Conservation (phyloP, 1,140 invertebrate species). For the Zaprionus kolodkinae region DNA sequence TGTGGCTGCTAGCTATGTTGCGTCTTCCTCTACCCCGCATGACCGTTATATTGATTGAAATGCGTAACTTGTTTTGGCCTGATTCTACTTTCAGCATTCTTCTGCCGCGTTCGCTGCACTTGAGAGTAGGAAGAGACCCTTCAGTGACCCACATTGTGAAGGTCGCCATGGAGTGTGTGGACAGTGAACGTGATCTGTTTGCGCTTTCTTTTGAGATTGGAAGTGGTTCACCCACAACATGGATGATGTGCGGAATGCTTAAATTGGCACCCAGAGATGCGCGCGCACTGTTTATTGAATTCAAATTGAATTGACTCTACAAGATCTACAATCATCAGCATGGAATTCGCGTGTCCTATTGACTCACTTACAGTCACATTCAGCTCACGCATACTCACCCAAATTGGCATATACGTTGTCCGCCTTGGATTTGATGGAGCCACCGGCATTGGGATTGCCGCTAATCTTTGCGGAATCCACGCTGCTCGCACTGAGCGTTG, state of each 20-base stretch:
- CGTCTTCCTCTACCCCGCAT: not conserved
- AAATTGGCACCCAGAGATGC: not conserved
- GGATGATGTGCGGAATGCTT: not conserved
- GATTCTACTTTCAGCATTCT: conserved; percentile 71
- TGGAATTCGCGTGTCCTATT: conserved; percentile 33
- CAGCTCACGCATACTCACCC: conserved; percentile 76
- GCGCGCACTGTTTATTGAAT: not conserved
- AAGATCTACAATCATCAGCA: too few relatives aligned
- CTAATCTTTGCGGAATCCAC: conserved; percentile 51
- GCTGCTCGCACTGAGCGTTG: conserved; percentile 65
- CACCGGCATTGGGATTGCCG: conserved; percentile 41
- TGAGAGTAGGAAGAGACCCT: conserved; percentile 62
- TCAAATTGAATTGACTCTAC: not conserved
- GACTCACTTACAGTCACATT: conserved; percentile 3
- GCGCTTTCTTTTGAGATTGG: conserved; percentile 59
- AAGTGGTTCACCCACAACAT: conserved; percentile 41
- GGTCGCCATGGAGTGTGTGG: conserved; percentile 47
- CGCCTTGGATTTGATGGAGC: conserved; percentile 84
- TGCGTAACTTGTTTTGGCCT: conserved; percentile 74
- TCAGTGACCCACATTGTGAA: conserved; percentile 64
- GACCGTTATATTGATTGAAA: conserved; percentile 80
- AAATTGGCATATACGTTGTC: conserved; percentile 92
- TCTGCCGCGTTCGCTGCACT: conserved; percentile 35
- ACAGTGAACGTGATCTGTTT: conserved; percentile 69
- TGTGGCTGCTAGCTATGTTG: not conserved